These are phyloP conservation scores for Donacobius atricapilla DNA, from an alignment of 2,113 vertebrate species.

Conservation along the genomic window DNA sequence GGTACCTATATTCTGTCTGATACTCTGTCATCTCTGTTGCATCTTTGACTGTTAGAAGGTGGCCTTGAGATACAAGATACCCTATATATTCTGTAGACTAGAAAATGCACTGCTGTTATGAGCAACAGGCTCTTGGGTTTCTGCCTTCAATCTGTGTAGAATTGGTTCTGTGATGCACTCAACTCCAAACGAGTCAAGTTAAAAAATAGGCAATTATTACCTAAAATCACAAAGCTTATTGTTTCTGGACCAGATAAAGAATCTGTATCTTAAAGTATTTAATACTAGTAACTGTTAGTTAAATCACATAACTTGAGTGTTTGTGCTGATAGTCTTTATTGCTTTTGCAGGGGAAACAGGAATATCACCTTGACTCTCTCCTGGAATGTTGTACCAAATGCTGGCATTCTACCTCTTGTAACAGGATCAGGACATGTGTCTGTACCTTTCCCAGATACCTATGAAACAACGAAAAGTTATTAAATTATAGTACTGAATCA, in stretches of 20 bases:
- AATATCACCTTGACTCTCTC: slow-evolving; percentile 96
- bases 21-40: not conserved
- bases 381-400: slow-evolving; percentile 98
- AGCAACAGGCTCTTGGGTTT: not conserved
- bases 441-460: slow-evolving; percentile 90
- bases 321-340: slow-evolving; percentile 10
- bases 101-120: not conserved
- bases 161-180: not conserved
- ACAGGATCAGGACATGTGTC: slow-evolving; percentile 90
- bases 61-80: not conserved
- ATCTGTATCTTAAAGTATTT: not conserved
- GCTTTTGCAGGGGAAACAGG: slow-evolving; percentile 86
- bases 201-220: not conserved
- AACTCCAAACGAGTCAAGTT: not conserved
- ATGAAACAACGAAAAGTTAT: slow-evolving; percentile 91
- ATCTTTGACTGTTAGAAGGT: not conserved
- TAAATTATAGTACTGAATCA: slow-evolving; percentile 81
- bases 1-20: not conserved
- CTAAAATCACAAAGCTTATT: not conserved
- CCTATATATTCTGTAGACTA: not conserved
- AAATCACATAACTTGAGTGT: not conserved
- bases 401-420: slow-evolving; percentile 94
- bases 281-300: not conserved
- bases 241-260: not conserved
- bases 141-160: not conserved